Evolutionary conservation across 2,113 vertebrate species (phyloP).

Genomic region (human): DNA sequence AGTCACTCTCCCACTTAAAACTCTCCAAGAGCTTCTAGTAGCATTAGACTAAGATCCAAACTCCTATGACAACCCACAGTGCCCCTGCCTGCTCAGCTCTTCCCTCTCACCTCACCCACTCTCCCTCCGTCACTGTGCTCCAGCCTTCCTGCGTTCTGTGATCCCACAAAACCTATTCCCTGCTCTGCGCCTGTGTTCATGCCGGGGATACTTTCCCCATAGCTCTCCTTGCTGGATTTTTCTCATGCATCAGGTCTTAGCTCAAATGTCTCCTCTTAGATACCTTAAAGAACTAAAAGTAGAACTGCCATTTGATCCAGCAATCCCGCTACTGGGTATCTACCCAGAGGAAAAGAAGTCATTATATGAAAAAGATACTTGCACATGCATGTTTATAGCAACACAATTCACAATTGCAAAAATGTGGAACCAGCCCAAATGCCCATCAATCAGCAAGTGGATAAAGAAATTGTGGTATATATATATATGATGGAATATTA

Average conservation of each 20-base stretch:
- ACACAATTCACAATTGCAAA: too few relatives aligned
- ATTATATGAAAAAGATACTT: too few relatives aligned
- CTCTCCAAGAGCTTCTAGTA: neutral
- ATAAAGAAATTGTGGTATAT: too few relatives aligned
- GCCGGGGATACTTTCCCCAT: neutral
- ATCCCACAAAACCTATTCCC: neutral
- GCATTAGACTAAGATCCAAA: neutral
- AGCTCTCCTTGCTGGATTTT: neutral
- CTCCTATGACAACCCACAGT: neutral
- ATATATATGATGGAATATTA: too few relatives aligned
- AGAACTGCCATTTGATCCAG: too few relatives aligned
- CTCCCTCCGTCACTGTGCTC: neutral
- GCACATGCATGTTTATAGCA: too few relatives aligned
- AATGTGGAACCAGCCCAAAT: too few relatives aligned
- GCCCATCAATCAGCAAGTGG: too few relatives aligned
- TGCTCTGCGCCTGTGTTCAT: neutral
- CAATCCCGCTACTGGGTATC: too few relatives aligned
- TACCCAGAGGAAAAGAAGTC: too few relatives aligned
- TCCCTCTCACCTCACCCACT: neutral
- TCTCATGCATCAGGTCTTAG: neutral
- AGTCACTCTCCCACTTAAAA: neutral
- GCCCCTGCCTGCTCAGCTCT: neutral
- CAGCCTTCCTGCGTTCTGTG: neutral
- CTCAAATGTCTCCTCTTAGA: neutral
- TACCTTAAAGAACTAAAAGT: too few relatives aligned